Percentiles rank a stretch among this genome's conserved stretches.
Conservation (phyloP, 2,113 vertebrate species). For the Pteruthius melanotis region DNA sequence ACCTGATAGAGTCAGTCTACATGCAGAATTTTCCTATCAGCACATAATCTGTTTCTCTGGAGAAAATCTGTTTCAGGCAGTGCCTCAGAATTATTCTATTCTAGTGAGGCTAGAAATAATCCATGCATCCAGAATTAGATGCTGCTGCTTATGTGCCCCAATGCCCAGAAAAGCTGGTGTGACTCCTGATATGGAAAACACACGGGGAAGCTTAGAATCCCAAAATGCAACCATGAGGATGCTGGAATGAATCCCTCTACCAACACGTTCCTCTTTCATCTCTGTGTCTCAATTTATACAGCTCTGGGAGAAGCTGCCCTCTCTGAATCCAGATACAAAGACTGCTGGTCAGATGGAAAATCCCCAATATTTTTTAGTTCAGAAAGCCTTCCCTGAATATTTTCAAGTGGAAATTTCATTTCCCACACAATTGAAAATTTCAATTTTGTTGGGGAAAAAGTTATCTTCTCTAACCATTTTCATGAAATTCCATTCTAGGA, state of each 20-base stretch:
- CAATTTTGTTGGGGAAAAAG: fast-evolving
- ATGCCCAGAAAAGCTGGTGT: background rate
- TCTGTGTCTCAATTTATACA: background rate
- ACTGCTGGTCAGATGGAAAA: background rate
- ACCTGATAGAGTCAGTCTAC: background rate
- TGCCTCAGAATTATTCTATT: background rate
- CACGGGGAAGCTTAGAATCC: background rate
- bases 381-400: background rate
- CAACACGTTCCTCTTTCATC: background rate
- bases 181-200: background rate
- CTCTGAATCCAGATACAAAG: background rate
- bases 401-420: background rate
- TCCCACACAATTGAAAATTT: background rate
- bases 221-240: background rate
- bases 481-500: background rate
- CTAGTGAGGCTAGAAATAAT: background rate
- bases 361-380: background rate
- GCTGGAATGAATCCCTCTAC: background rate
- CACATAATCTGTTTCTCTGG: background rate
- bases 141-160: background rate
- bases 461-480: background rate
- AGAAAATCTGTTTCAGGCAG: background rate
- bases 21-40: background rate
- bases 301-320: background rate
- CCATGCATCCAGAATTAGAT: background rate